Conservation (phyloP, 2,888 invertebrate species). For the Ochropleura plecta region DNA sequence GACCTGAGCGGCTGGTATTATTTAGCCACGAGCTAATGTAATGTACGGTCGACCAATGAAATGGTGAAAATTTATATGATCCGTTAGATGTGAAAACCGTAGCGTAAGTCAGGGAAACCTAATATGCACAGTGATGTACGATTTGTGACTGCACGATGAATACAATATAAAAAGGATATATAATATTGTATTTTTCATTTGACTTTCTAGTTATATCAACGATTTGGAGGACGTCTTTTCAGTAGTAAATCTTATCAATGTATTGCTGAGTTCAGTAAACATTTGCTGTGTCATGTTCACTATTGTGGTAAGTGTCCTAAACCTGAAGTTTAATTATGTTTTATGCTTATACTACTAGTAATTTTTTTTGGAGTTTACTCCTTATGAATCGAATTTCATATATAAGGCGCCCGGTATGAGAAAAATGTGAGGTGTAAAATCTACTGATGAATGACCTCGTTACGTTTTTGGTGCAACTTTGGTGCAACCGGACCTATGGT, state of each 20-base stretch:
- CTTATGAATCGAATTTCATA: too few species aligned
- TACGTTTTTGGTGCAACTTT: too few species aligned
- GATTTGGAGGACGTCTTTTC: slow-evolving; percentile 82
- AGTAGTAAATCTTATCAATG: slow-evolving; percentile 82
- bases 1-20: too few species aligned
- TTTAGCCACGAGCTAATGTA: too few species aligned
- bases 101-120: background rate
- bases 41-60: background rate
- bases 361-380: too few species aligned
- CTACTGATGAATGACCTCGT: too few species aligned
- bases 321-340: background rate
- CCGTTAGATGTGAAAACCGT: background rate
- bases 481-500: too few species aligned
- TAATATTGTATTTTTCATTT: background rate
- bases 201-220: slow-evolving; percentile 77
- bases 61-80: background rate
- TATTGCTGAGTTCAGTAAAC: slow-evolving; percentile 82
- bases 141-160: background rate
- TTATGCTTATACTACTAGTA: background rate
- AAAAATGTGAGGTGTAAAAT: too few species aligned
- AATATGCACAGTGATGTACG: background rate
- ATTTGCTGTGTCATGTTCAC: slow-evolving; percentile 84
- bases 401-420: too few species aligned
- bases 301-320: slow-evolving; percentile 76
- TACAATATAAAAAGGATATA: background rate